phyloP scores from a whole-genome alignment of 2,797 vertebrate genomes.

The Anabacerthia variegaticeps region DNA sequence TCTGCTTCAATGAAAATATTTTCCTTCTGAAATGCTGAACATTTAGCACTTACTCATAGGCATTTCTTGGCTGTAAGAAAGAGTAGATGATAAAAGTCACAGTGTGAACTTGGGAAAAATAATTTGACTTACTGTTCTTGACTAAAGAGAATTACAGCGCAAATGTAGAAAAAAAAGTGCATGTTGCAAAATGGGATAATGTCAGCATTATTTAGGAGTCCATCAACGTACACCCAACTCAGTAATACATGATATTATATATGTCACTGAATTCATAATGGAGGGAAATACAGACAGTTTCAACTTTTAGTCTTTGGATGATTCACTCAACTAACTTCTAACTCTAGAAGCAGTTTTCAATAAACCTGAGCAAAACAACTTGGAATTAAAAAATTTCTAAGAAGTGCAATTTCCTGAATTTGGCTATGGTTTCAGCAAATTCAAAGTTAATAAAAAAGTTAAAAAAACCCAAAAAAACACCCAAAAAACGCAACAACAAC shows the following conservation, averaged over 20 bases:
- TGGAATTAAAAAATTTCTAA: neutral
- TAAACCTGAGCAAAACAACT: neutral
- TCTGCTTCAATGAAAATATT: conserved; percentile 46
- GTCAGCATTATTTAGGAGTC: neutral
- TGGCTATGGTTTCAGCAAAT: neutral
- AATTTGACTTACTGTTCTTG: neutral
- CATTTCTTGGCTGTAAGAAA: neutral
- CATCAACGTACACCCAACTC: neutral
- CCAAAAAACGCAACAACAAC: neutral
- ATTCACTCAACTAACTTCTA: neutral
- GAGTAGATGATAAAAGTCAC: neutral
- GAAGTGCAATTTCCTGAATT: neutral
- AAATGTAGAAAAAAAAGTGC: neutral
- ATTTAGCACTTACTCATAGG: conserved; percentile 7
- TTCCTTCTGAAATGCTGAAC: neutral
- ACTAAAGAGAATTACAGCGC: neutral
- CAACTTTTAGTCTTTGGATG: neutral
- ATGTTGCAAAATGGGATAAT: neutral
- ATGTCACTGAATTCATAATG: neutral
- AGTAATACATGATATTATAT: neutral
- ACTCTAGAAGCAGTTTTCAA: neutral
- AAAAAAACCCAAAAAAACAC: neutral
- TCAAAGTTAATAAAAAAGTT: neutral
- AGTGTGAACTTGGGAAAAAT: neutral
- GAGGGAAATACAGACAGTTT: neutral